Base-by-base conservation (phyloP, 2,797 vertebrate genomes). In the Anas capensis region DNA sequence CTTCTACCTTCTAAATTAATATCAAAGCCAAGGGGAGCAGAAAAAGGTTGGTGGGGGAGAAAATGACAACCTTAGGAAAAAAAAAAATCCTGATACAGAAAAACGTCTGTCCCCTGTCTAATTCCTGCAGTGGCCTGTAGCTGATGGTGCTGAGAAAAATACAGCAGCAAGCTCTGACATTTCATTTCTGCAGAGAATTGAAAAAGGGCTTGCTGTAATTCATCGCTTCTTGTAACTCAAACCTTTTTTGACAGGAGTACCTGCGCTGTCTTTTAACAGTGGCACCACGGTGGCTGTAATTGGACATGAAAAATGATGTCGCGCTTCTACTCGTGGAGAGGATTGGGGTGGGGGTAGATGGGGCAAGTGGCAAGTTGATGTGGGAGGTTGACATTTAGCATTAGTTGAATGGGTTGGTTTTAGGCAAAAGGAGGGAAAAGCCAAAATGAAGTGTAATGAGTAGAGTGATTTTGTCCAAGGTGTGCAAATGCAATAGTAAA, bases 181-280 rank as follows among this genome's bases (percentile, higher is more conserved):
- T 97, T 97, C 93, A 95, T 97, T 97, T 97, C 97, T 97, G 96
- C 82, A 82, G 95, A 97, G 97, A 97, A 97, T 97, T 97, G 96
- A 96, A 97, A 97, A 97, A 96, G 93, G 90, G 68, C 79, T 57
- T 76, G 88, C 94, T 82, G 79, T 97, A 94, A 97, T 97, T 97
- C 96, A 91, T 97, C 54, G 96, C 91, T 86, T 94, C 96, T 93
- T 96, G 93, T 95, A 96, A 95, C 93, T 95, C 91, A 85, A 96
- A 96, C 93, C 77, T 87, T 94, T 97, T 97, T 92, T 96, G 96
- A 97, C 95, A 97, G 94, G 86, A 93, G 62, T 66, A 82, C 88
- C 93, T 90, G 95, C 10, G 65, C 95, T 97, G 94, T 95, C 93
- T 96, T 96, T 97, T 97, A 97, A 95, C 69, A 42, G 95, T 93